Percentiles rank a stretch among this genome's conserved stretches.
Conservation (phyloP, 92 coral and sea anemone genomes). For the Paramuricea clavata region DNA sequence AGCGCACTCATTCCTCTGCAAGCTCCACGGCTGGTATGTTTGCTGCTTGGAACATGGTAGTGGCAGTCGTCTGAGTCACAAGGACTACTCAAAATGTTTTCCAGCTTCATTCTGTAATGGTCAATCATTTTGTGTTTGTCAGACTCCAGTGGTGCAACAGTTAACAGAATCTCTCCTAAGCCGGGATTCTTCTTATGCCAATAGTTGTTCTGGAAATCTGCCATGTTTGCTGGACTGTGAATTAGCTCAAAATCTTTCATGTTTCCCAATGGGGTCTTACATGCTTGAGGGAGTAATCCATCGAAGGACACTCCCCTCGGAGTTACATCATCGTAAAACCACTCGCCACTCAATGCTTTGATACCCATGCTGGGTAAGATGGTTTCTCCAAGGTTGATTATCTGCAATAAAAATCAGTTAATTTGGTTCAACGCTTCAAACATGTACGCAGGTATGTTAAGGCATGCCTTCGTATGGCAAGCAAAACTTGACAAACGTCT, state of each 20-base stretch:
- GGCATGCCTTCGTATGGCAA: not conserved
- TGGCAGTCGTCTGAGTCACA: slow-evolving; percentile 39
- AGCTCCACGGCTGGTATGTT: not conserved
- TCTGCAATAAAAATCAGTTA: not conserved
- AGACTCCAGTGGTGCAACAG: slow-evolving; percentile 11
- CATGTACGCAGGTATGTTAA: not conserved
- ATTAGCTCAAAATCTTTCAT: slow-evolving; percentile 25
- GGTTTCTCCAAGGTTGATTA: too few relatives aligned
- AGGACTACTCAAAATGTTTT: not conserved
- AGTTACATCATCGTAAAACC: slow-evolving; percentile 39
- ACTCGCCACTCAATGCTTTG: slow-evolving; percentile 12
- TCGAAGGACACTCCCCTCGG: slow-evolving; percentile 35
- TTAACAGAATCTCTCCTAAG: slow-evolving; percentile 19
- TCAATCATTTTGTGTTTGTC: slow-evolving; percentile 14
- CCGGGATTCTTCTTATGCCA: slow-evolving; percentile 16
- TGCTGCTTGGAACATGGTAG: not conserved
- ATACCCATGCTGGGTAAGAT: too few relatives aligned
- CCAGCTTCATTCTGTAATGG: slow-evolving; percentile 4
- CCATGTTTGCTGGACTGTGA: slow-evolving; percentile 31
- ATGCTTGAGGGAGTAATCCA: slow-evolving; percentile 31
- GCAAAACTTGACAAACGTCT: not conserved
- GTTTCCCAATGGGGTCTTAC: slow-evolving; percentile 28
- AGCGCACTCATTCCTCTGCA: slow-evolving; percentile 13
- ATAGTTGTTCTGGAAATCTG: slow-evolving; percentile 6
- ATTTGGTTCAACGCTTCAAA: not conserved